Base-by-base conservation (phyloP, 1,140 invertebrate genomes). In the Rhagoletis zephyria region DNA sequence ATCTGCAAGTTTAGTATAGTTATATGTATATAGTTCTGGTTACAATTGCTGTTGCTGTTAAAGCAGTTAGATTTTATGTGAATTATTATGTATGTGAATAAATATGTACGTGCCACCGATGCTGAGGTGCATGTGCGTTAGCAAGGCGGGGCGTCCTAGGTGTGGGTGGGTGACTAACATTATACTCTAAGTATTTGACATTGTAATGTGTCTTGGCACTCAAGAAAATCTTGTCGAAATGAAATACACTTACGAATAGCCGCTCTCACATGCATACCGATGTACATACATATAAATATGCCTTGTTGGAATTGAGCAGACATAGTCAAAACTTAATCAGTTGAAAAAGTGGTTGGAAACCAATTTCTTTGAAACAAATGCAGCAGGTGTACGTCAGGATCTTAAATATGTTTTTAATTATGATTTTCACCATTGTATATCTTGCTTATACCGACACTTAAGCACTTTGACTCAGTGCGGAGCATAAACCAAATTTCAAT, bases 181-280 rank as follows among this genome's bases (percentile, higher is more conserved):
- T 81, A 81, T 81, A 56, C 48, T 81, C 45, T 81, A 30, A 30
- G 30, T 30, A 30, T 30, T 30, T 30, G 74, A 56, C 74, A 81
- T 81, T 59, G 74, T 81, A 81, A 81, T 81, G 74, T 51, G 56
- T 81, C 74, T 81, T 81, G 74, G 74, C 42, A 48, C 74, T 81
- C 74, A 7, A 81, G 48, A 45, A 51, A 74, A 74, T 74, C 67
- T 74, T 48, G 67, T 74, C 67, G 67, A 81, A 81, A 81, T 81
- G 74, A 81, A 81, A 81, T 81, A 81, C 74, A 81, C 74, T 81
- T 56, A 56, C 74, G 74, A 81, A 81, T 81, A 81, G 51, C 74
- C 48, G 45, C 12, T 9, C 56, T 19, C 42, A 81, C 42, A 77
- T 14, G 12, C 19, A 70, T 45, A 14, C 45, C n/a, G 30, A 70